A percentile compares a stretch with the other conserved stretches of the same genome.
phyloP scores from a whole-genome alignment of 2,113 vertebrate genomes.

The Spilogale gracilis region DNA sequence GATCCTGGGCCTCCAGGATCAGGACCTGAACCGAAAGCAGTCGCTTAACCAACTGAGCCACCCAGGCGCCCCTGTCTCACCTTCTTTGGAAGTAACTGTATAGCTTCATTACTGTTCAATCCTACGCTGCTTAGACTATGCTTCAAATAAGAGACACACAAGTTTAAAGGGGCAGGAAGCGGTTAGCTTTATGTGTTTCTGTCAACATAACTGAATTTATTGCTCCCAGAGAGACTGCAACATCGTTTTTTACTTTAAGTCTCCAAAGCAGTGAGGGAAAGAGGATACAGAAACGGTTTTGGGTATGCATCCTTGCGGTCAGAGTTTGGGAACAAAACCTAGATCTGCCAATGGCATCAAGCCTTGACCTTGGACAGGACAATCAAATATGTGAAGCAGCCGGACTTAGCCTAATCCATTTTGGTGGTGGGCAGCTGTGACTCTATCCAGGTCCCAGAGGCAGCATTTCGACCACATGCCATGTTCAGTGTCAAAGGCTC shows the following conservation, averaged over 20 bases:
- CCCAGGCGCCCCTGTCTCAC: not conserved
- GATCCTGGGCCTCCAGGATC: too few species aligned
- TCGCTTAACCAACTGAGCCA: too few species aligned
- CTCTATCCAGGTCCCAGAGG: not conserved
- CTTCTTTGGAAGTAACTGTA: not conserved
- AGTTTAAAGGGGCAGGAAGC: not conserved
- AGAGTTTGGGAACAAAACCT: not conserved
- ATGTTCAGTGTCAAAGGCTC: not conserved
- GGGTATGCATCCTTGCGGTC: not conserved
- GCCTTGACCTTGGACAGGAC: not conserved
- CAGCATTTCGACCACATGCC: not conserved
- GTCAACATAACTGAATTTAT: not conserved
- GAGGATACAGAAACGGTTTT: not conserved
- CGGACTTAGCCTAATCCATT: not conserved
- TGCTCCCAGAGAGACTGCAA: not conserved
- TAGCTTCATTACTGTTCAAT: not conserved
- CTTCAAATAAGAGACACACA: not conserved
- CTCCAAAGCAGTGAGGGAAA: not conserved
- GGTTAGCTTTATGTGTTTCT: not conserved
- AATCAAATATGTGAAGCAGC: not conserved
- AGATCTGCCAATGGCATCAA: not conserved
- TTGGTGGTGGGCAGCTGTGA: not conserved
- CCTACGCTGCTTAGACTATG: not conserved
- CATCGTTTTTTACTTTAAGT: not conserved
- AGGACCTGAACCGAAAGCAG: too few species aligned